Percentiles rank a stretch among this genome's conserved stretches.
These are phyloP conservation scores for Acleris holmiana DNA, from an alignment of 2,888 invertebrate genomes.

Conservation along the genomic window DNA sequence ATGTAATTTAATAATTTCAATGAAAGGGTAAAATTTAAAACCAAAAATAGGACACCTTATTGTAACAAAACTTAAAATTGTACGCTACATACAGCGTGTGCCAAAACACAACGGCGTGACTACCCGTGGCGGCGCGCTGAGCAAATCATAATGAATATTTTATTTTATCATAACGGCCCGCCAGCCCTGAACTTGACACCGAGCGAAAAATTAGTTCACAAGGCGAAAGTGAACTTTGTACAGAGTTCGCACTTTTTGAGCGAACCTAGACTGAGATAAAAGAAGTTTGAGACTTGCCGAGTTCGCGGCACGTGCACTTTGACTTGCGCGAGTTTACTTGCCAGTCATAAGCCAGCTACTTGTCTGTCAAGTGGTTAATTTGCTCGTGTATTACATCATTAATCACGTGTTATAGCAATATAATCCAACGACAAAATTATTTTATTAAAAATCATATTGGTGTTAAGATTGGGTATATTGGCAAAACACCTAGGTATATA, in stretches of 20 bases:
- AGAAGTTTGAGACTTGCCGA: constrained; percentile 58
- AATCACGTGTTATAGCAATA: too few species aligned
- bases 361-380: too few species aligned
- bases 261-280: constrained; percentile 79
- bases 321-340: constrained; percentile 1
- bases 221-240: constrained; percentile 83
- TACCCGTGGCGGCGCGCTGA: constrained; percentile 72
- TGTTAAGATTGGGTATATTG: too few species aligned
- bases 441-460: too few species aligned
- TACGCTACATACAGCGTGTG: constrained; percentile 3
- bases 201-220: constrained; percentile 84
- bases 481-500: too few species aligned
- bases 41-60: too few species aligned
- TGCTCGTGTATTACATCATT: too few species aligned
- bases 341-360: too few species aligned
- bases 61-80: too few species aligned
- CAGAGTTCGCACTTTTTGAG: constrained; percentile 82
- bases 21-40: too few species aligned
- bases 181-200: constrained; percentile 82
- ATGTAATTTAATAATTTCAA: too few species aligned
- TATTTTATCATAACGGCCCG: constrained; percentile 78
- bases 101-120: constrained; percentile 35
- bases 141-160: constrained; percentile 84
- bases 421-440: too few species aligned
- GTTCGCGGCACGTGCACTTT: constrained; percentile 22